Percentiles rank a stretch among this genome's conserved stretches.
These are phyloP conservation scores for Sycophaga agraensis DNA, from an alignment of 1,140 invertebrate genomes.

Conservation along the genomic window DNA sequence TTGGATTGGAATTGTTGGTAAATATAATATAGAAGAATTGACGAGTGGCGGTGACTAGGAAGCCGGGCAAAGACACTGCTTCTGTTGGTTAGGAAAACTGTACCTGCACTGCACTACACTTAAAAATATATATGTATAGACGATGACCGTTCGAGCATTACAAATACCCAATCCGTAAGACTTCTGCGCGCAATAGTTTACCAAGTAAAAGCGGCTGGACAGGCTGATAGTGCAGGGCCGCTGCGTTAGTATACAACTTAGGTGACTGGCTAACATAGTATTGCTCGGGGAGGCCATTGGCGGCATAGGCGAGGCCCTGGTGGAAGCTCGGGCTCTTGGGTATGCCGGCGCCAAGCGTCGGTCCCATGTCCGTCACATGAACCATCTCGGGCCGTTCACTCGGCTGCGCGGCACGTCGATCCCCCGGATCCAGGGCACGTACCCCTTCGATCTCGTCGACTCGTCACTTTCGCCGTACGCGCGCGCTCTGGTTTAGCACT, in stretches of 20 bases:
- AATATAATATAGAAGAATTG: too few relatives aligned
- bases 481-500: not conserved
- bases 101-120: too few relatives aligned
- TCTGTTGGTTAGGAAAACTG: too few relatives aligned
- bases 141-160: too few relatives aligned
- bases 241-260: conserved; percentile 38
- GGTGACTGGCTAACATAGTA: not conserved
- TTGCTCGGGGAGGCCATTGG: conserved; percentile 36
- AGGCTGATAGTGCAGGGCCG: conserved; percentile 51
- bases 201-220: conserved; percentile 51
- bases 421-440: too few relatives aligned
- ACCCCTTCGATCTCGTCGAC: too few relatives aligned
- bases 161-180: too few relatives aligned
- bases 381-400: conserved; percentile 43
- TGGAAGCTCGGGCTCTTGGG: conserved; percentile 84
- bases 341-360: conserved; percentile 65
- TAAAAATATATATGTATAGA: too few relatives aligned
- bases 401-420: too few relatives aligned
- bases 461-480: not conserved
- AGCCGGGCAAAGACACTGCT: too few relatives aligned
- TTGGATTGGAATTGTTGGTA: too few relatives aligned
- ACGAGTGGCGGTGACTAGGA: too few relatives aligned
- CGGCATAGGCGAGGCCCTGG: conserved; percentile 75
- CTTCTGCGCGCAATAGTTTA: conserved; percentile 42
- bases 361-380: conserved; percentile 59